Evolutionary conservation across 2,797 vertebrate species (phyloP), one percentile per base, ranked within the genome.

Genomic region (Muscicapa striata): DNA sequence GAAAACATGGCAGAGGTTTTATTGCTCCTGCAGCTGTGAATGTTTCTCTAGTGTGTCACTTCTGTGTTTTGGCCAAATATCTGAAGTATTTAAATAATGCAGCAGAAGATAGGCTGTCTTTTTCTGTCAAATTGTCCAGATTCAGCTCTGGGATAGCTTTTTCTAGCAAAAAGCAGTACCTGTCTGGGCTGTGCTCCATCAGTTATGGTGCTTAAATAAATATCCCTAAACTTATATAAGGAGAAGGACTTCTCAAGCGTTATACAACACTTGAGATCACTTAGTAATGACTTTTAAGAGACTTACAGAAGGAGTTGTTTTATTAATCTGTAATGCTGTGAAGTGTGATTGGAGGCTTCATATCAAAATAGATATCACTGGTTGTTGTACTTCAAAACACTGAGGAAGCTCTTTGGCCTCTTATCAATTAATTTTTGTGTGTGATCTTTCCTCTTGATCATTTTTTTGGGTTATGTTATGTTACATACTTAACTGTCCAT

Each of bases 1-100:
- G 85, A 84, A 84, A 95, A 64, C 26, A 11, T 46, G 46, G 88
- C 38, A 77, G 74, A 29, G 87, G 85, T 85, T 67, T 91, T 85
- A 84, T 87, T 95, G 89, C 88, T 94, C 73, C 81, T 92, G 93
- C 96, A 96, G 93, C 96, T 97, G 96, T 73, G 94, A 94, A 95
- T 93, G 84, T 95, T 96, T 96, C 90, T 90, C 34, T 55, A 87
- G 64, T 93, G 94, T 94, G 89, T 96, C 90, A 96, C 76, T 94
- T 91, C 84, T 96, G 87, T 96, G 43, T 94, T 94, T 95, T 83
- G 91, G 79, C 92, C 92, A 96, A 96, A 85, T 93, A 93, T 94
- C 93, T 92, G 66, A 96, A 92, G 89, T 95, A 92, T 96, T 97
- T 95, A 76, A 94, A 87, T 95, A 94, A 95, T 83, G 91, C 90